Evolutionary conservation across 2,888 invertebrate species (phyloP).

Genomic region (Diarsia brunnea): DNA sequence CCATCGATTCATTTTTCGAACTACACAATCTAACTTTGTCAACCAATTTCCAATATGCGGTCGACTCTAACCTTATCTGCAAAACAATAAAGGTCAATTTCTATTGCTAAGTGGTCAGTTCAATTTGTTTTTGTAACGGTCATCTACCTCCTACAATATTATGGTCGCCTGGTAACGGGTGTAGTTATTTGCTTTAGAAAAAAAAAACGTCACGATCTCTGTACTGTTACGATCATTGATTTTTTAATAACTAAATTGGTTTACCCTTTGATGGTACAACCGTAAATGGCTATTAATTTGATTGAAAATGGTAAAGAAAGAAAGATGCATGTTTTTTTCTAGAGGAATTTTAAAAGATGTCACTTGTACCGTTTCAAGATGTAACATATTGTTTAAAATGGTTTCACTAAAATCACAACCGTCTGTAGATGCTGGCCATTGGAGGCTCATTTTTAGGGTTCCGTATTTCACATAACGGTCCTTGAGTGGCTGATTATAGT

Average conservation of each 20-base stretch:
- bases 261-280: constrained; percentile 33
- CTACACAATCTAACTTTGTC: constrained; percentile 44
- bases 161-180: constrained; percentile 82
- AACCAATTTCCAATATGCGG: constrained; percentile 28
- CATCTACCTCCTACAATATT: constrained; percentile 80
- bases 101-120: constrained; percentile 9
- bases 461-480: too few species aligned
- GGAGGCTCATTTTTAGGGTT: too few species aligned
- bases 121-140: constrained; percentile 74
- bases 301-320: constrained; percentile 1
- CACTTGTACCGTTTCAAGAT: background rate
- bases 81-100: constrained; percentile 41
- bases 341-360: background rate
- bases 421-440: background rate
- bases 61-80: constrained; percentile 20
- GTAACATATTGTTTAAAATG: background rate
- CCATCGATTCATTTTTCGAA: constrained; percentile 31
- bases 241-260: constrained; percentile 51
- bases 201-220: constrained; percentile 69
- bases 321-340: background rate
- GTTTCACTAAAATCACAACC: background rate
- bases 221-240: constrained; percentile 67
- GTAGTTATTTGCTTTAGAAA: constrained; percentile 76
- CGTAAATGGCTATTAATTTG: background rate
- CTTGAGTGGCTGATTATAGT: too few species aligned